A percentile compares a stretch with the other conserved stretches of the same genome.
These are phyloP conservation scores for Holotrichia oblita DNA, from an alignment of 1,140 invertebrate species.

Conservation along the genomic window DNA sequence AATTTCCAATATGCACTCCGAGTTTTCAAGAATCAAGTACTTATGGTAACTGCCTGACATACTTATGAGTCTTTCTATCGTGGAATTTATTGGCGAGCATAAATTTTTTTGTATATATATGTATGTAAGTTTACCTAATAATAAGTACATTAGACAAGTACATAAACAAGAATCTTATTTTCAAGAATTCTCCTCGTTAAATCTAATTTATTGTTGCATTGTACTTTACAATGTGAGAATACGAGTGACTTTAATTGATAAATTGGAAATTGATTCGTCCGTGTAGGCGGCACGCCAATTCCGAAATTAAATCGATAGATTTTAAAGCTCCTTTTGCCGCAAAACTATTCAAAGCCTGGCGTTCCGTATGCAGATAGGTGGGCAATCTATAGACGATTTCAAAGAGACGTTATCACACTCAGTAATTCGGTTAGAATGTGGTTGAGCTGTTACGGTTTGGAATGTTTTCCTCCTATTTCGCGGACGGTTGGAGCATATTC, in stretches of 20 bases:
- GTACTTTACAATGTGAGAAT: neutral
- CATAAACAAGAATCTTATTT: neutral
- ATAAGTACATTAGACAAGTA: neutral
- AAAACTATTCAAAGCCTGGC: constrained; percentile 23
- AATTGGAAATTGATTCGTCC: too few relatives aligned
- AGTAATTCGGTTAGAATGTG: constrained; percentile 43
- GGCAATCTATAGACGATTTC: constrained; percentile 47
- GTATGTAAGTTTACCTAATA: neutral
- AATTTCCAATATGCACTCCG: constrained; percentile 7
- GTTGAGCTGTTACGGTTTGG: neutral
- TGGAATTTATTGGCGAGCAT: neutral
- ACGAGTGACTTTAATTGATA: too few relatives aligned
- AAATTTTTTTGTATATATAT: neutral
- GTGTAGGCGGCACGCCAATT: neutral
- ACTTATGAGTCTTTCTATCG: constrained; percentile 16
- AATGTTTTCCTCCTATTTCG: constrained; percentile 16
- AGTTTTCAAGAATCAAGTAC: neutral
- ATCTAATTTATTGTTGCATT: neutral
- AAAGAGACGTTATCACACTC: constrained; percentile 47
- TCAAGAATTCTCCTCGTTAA: neutral
- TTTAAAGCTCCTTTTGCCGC: neutral
- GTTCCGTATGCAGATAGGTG: constrained; percentile 47
- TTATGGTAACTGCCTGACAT: neutral
- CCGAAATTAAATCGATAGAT: constrained; percentile 33
- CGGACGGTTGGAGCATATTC: constrained; percentile 36